These are phyloP conservation scores for Tiliqua scincoides DNA, from an alignment of 2,113 vertebrate genomes.

Conservation along the genomic window DNA sequence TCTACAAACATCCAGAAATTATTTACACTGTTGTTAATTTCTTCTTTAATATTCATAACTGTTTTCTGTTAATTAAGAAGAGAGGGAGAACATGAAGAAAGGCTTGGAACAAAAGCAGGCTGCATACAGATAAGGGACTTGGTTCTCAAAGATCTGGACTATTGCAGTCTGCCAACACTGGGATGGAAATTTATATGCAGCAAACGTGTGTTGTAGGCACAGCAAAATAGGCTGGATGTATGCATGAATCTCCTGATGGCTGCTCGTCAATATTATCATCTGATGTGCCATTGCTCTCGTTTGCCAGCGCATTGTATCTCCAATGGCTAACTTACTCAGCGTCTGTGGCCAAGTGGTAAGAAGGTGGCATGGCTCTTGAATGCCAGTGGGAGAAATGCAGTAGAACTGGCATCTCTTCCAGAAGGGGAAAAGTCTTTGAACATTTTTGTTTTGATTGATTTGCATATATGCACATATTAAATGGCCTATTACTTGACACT, in stretches of 20 bases:
- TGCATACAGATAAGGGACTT: slow-evolving; percentile 70
- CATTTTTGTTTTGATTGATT: not conserved
- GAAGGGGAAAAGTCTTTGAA: slow-evolving; percentile 12
- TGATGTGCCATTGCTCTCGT: not conserved
- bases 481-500: slow-evolving; percentile 14
- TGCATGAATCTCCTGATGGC: slow-evolving; percentile 17
- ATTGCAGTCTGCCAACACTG: not conserved
- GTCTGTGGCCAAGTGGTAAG: slow-evolving; percentile 26
- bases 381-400: slow-evolving; percentile 2
- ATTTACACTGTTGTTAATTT: slow-evolving; percentile 81
- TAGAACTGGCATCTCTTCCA: slow-evolving; percentile 19
- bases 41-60: slow-evolving; percentile 80
- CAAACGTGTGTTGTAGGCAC: slow-evolving; percentile 29
- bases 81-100: slow-evolving; percentile 71
- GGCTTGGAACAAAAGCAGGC: slow-evolving; percentile 56
- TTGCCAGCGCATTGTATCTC: slow-evolving; percentile 3
- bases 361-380: not conserved
- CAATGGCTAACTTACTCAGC: slow-evolving; percentile 21
- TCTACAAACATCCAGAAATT: slow-evolving; percentile 76
- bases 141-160: slow-evolving; percentile 56
- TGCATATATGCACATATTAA: slow-evolving; percentile 39
- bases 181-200: slow-evolving; percentile 52
- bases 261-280: not conserved
- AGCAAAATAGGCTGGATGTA: slow-evolving; percentile 2
- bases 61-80: slow-evolving; percentile 79